Conservation (phyloP, 2,113 vertebrate species). For the Electrona antarctica region DNA sequence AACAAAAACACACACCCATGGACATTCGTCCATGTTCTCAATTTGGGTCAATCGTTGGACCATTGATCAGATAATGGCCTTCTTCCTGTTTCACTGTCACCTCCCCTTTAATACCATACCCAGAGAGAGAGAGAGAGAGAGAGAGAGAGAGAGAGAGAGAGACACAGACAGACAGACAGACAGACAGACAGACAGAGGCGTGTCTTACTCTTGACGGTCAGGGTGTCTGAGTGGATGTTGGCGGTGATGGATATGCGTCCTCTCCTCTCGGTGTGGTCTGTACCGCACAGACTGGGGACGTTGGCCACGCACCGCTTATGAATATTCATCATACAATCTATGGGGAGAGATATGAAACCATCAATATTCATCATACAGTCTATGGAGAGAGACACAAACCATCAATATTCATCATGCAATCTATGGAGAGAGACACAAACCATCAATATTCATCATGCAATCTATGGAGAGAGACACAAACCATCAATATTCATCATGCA, state of each 20-base stretch:
- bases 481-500: too few relatives aligned
- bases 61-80: slow-evolving; percentile 79
- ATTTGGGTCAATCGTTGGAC: slow-evolving; percentile 78
- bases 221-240: slow-evolving; percentile 80
- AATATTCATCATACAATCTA: slow-evolving; percentile 98
- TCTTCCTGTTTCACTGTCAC: slow-evolving; percentile 61
- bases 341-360: slow-evolving; percentile 14
- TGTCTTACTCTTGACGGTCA: slow-evolving; percentile 88
- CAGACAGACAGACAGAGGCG: slow-evolving; percentile 14
- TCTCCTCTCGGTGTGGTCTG: slow-evolving; percentile 94
- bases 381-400: too few relatives aligned
- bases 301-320: slow-evolving; percentile 97
- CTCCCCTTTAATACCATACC: slow-evolving; percentile 1
- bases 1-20: slow-evolving; percentile 30
- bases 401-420: too few relatives aligned
- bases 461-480: too few relatives aligned
- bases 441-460: too few relatives aligned
- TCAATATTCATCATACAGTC: too few relatives aligned
- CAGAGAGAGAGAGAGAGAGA: slow-evolving; percentile 14
- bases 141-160: slow-evolving; percentile 2
- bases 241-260: slow-evolving; percentile 92
- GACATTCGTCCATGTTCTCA: slow-evolving; percentile 28
- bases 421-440: too few relatives aligned
- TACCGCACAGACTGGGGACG: slow-evolving; percentile 96
- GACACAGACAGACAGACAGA: not conserved